Evolutionary conservation across 1,140 invertebrate genomes (phyloP).

Genomic region (Stenopsyche tienmushanensis): DNA sequence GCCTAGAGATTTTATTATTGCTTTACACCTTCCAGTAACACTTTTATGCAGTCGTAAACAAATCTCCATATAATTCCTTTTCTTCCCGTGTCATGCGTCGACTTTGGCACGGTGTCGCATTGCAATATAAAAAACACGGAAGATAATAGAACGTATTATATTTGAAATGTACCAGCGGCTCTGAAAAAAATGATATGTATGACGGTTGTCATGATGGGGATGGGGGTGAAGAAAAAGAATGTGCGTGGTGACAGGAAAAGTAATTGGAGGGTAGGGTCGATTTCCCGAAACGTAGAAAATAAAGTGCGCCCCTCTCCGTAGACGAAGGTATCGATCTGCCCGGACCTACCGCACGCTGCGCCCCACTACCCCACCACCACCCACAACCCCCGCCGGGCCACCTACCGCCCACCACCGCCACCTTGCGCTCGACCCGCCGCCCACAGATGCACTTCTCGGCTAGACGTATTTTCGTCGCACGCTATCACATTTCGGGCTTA

Average conservation of each 20-base stretch:
- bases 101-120: no score
- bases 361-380: slow-evolving; percentile 20
- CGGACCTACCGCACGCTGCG: slow-evolving; percentile 38
- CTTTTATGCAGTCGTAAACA: no score
- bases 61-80: no score
- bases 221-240: neutral
- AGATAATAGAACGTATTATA: no score
- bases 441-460: slow-evolving; percentile 39
- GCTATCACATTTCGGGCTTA: slow-evolving; percentile 42
- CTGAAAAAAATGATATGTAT: no score
- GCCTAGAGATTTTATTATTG: no score
- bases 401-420: neutral
- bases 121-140: no score
- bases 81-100: no score
- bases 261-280: no score
- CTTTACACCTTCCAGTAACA: no score
- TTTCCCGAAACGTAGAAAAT: slow-evolving; percentile 24
- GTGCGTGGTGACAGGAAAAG: neutral
- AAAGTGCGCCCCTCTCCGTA: slow-evolving; percentile 21
- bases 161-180: no score
- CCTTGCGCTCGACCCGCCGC: slow-evolving; percentile 9
- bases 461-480: slow-evolving; percentile 42
- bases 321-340: slow-evolving; percentile 39
- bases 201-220: no score
- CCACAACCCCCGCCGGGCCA: neutral